Base-by-base conservation (phyloP, 2,797 vertebrate genomes). In the Lithobates sylvaticus region DNA sequence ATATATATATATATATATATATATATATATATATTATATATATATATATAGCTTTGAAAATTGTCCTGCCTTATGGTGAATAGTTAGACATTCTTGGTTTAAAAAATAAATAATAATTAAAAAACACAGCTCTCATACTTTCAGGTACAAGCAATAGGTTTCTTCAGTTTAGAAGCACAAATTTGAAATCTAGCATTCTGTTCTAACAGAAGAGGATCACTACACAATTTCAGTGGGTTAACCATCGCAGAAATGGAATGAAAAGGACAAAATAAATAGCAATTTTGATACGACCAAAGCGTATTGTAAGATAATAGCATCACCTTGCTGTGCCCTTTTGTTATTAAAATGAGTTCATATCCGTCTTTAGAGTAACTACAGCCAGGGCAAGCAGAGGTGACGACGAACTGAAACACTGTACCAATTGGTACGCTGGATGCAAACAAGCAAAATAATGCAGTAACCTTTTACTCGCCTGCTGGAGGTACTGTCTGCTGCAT, bases 391-490 rank as follows among this genome's bases (percentile, higher is more conserved):
- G 89, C 89, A 92, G 79, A 89, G 90, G 83, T 90, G 91, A 61
- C 36, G 18, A 78, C 74, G 88, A 86, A 12, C 23, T 58, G 69
- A 89, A 80, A 32, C 84, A 88, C 90, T 90, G 36, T 1, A 84
- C 76, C 92, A 88, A 92, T 90, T 65, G 91, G 92, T 88, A 88
- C 88, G 88, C 90, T 83, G 89, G 89, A 93, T 93, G 92, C 90
- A 94, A 94, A 93, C 89, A 94, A 93, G 91, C 81, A 93, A 90
- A 94, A 94, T 91, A 94, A 95, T 89, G 90, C 93, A 93, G 93
- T 94, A 95, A 94, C 92, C 94, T 95, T 94, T 94, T 94, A 94
- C 93, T 95, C 87, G 92, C 94, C 93, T 94, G 93, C 94, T 93
- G 91, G 92, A 94, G 92, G 92, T 94, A 95, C 92, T 94, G 93